phyloP scores from a whole-genome alignment of 1,140 invertebrate genomes.

The Sitodiplosis mosellana region DNA sequence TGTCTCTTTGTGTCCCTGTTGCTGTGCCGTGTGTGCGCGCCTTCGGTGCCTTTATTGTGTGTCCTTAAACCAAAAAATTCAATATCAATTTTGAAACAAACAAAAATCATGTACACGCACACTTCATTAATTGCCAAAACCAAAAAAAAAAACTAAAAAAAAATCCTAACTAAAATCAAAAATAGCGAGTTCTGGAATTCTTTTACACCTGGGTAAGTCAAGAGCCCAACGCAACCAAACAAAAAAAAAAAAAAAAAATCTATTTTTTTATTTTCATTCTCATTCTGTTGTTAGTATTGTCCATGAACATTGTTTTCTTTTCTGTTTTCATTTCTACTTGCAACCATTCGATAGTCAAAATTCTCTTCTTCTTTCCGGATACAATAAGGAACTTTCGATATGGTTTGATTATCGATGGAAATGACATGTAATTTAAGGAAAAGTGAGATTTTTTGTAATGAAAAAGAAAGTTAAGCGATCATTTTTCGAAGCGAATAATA shows the following conservation, averaged over 20 bases:
- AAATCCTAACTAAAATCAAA: background rate
- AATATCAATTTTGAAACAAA: no score
- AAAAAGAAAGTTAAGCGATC: background rate
- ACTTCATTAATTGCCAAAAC: background rate
- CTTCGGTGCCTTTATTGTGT: background rate
- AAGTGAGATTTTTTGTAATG: background rate
- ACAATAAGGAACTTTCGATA: no score
- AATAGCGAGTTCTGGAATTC: slow-evolving; percentile 89
- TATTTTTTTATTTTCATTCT: slow-evolving; percentile 23
- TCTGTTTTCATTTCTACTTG: no score
- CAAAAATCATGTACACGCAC: background rate
- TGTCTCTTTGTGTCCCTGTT: slow-evolving; percentile 48
- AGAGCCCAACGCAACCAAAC: slow-evolving; percentile 26
- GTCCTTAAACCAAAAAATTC: background rate
- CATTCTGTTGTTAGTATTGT: slow-evolving; percentile 30
- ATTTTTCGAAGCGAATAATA: no score
- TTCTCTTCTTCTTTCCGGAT: no score
- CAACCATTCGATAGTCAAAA: no score
- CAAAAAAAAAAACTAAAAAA: slow-evolving; percentile 6
- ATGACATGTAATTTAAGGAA: slow-evolving; percentile 3
- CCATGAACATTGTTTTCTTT: slow-evolving; percentile 17
- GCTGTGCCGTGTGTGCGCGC: slow-evolving; percentile 31
- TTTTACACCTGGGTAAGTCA: slow-evolving; percentile 92
- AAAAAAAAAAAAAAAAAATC: background rate
- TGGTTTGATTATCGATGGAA: no score